Conservation (phyloP, 2,113 vertebrate species). For the Sigmodon hispidus region DNA sequence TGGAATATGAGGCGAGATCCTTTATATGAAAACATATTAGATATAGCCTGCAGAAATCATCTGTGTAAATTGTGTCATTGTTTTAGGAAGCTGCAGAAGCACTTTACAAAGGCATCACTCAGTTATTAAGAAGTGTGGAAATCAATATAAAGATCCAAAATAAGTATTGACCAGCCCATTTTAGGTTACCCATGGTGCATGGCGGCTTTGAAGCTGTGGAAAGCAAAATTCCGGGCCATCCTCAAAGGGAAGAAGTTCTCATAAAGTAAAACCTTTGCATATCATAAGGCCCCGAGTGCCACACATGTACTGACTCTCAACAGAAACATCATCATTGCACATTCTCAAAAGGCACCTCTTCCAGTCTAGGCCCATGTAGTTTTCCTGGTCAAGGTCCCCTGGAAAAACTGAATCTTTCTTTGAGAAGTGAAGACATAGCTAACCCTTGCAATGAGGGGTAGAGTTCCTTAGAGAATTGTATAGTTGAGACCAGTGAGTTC, state of each 20-base stretch:
- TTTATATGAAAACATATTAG: background rate
- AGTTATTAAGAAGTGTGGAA: slow-evolving; percentile 46
- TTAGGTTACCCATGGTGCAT: background rate
- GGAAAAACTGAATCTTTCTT: background rate
- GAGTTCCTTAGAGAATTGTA: background rate
- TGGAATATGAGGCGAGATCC: background rate
- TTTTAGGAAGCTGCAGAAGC: slow-evolving; percentile 17
- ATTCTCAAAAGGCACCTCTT: background rate
- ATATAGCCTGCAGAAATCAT: background rate
- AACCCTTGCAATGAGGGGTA: background rate
- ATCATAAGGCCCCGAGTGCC: background rate
- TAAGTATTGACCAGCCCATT: background rate
- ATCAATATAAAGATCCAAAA: slow-evolving; percentile 49
- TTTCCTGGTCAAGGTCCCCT: background rate
- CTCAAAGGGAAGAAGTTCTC: background rate
- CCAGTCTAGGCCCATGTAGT: background rate
- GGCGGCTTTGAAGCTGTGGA: slow-evolving; percentile 26
- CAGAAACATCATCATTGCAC: background rate
- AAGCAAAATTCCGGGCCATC: background rate
- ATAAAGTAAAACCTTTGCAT: background rate
- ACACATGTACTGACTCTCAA: background rate
- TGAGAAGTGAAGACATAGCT: background rate
- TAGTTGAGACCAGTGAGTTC: background rate
- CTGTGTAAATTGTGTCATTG: background rate
- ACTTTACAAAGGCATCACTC: slow-evolving; percentile 21